Evolutionary conservation across 1,140 invertebrate species (phyloP).

Genomic region (Capitella teleta): DNA sequence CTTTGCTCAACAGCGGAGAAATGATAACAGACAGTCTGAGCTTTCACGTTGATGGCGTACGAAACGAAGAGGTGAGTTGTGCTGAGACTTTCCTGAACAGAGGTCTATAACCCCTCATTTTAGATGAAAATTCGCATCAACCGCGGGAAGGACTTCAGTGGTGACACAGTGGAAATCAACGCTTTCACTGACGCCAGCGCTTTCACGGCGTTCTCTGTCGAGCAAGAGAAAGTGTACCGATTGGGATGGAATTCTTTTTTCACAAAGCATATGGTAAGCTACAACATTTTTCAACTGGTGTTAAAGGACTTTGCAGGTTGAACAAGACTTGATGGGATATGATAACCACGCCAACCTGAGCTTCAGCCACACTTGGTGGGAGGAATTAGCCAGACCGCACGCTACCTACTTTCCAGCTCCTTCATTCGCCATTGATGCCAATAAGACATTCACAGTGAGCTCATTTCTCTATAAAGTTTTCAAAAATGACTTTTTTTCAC

Average conservation of each 20-base stretch:
- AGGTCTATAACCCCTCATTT: not conserved
- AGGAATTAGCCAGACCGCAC: conserved; percentile 73
- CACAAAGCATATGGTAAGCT: conserved; percentile 1
- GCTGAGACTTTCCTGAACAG: too few relatives aligned
- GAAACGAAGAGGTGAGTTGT: conserved; percentile 40
- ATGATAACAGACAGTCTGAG: conserved; percentile 83
- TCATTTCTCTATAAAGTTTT: not conserved
- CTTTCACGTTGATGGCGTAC: conserved; percentile 88
- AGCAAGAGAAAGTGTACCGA: not conserved
- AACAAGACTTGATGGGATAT: conserved; percentile 75
- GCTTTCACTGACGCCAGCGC: conserved; percentile 84
- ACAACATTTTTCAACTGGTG: not conserved
- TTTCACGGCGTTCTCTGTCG: conserved; percentile 71
- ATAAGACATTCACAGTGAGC: conserved; percentile 69
- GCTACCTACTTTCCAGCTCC: conserved; percentile 73
- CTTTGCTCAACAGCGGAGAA: conserved; percentile 62
- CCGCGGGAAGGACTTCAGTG: conserved; percentile 81
- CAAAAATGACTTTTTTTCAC: not conserved
- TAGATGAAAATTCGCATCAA: conserved; percentile 81
- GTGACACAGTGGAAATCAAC: conserved; percentile 79
- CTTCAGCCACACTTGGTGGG: conserved; percentile 67
- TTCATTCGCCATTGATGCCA: conserved; percentile 85
- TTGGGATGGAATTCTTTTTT: not conserved
- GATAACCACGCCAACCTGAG: conserved; percentile 75
- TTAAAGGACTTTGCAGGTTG: conserved; percentile 47